Conservation (phyloP, 2,888 invertebrate genomes). For the Epinotia ramella region DNA sequence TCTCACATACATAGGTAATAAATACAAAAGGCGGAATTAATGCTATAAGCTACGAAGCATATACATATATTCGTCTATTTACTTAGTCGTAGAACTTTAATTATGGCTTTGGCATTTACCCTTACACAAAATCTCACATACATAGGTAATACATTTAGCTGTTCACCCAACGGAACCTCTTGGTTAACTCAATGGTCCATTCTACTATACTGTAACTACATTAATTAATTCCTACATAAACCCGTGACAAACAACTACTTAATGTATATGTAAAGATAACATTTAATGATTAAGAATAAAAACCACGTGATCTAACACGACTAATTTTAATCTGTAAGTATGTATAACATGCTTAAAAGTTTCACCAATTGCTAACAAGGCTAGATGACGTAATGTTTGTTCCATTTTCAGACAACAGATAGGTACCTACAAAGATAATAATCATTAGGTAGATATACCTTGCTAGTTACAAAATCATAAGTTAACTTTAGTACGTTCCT, state of each 20-base stretch:
- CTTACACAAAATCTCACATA: not conserved
- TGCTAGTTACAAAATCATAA: conserved; percentile 12
- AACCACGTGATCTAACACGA: conserved; percentile 63
- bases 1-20: not conserved
- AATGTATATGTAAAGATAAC: conserved; percentile 9
- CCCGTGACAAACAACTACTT: conserved; percentile 10
- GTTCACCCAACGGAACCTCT: conserved; percentile 18
- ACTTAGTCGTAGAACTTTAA: not conserved
- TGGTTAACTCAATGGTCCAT: not conserved
- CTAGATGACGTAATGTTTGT: conserved; percentile 58
- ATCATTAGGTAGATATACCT: conserved; percentile 14
- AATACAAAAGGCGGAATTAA: no score
- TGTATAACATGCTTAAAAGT: conserved; percentile 52
- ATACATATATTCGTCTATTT: not conserved
- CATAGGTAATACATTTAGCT: not conserved
- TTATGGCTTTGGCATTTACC: not conserved
- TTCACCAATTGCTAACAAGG: conserved; percentile 60
- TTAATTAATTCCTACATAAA: not conserved
- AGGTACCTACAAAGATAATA: conserved; percentile 35
- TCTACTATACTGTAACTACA: not conserved
- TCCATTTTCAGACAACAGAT: conserved; percentile 57
- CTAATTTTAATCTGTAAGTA: conserved; percentile 49
- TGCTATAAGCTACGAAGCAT: no score
- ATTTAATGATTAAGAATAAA: conserved; percentile 65
- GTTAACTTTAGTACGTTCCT: not conserved